Evolutionary conservation across 2,113 vertebrate genomes (phyloP).

Genomic region (Indri indri): DNA sequence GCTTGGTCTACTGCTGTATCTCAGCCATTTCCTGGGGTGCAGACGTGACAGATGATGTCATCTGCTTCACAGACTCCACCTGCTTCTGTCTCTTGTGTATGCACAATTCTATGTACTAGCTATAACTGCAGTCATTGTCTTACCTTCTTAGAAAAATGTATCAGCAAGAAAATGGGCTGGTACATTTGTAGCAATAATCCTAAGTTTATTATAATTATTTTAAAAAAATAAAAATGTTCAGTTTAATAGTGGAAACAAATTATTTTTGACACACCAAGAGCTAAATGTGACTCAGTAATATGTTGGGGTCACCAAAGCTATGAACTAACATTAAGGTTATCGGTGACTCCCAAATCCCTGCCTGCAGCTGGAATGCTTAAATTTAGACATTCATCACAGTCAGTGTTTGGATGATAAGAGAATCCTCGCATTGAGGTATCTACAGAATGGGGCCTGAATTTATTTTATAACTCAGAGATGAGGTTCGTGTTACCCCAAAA

Average conservation of each 20-base stretch:
- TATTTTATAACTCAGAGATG: not conserved
- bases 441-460: not conserved
- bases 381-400: not conserved
- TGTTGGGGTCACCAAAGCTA: not conserved
- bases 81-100: not conserved
- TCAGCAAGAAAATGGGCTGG: not conserved
- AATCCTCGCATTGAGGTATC: not conserved
- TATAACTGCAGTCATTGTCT: rapidly evolving
- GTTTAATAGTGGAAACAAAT: not conserved
- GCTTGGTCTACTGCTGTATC: rapidly evolving
- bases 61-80: no score
- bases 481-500: not conserved
- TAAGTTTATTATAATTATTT: not conserved
- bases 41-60: not conserved
- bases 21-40: not conserved
- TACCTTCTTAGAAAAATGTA: not conserved
- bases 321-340: not conserved
- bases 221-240: not conserved
- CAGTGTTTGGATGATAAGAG: not conserved
- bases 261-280: not conserved
- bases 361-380: not conserved
- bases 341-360: not conserved
- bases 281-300: not conserved
- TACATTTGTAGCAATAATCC: not conserved
- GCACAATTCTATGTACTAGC: not conserved